Conservation (phyloP, 1,140 invertebrate species). For the Bathynomus jamesi region DNA sequence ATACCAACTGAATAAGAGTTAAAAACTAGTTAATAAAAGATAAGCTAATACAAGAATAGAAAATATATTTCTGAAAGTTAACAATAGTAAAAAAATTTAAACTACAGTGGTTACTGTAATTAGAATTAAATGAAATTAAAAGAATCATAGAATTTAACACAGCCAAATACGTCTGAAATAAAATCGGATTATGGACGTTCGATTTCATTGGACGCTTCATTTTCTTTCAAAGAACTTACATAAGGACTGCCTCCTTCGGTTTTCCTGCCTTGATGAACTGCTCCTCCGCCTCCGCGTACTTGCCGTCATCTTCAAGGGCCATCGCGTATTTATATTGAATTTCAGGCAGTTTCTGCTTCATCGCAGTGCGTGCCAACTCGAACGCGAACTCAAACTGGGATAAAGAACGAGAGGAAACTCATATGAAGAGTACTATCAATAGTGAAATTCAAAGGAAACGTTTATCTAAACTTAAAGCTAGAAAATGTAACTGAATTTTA, state of each 20-base stretch:
- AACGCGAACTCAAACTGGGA: constrained; percentile 83
- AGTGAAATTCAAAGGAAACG: neutral
- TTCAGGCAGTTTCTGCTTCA: constrained; percentile 56
- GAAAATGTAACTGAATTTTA: constrained; percentile 7
- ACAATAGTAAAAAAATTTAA: too few relatives aligned
- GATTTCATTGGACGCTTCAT: neutral
- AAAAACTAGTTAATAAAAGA: neutral
- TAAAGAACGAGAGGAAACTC: constrained; percentile 18
- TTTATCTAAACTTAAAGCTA: neutral
- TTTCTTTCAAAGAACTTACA: constrained; percentile 52
- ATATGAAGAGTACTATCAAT: neutral
- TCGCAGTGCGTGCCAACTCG: constrained; percentile 59
- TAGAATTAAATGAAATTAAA: too few relatives aligned
- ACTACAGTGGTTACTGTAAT: too few relatives aligned
- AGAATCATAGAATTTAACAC: too few relatives aligned
- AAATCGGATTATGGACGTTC: too few relatives aligned
- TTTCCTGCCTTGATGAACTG: constrained; percentile 83
- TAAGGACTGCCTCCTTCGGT: constrained; percentile 86
- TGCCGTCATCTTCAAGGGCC: constrained; percentile 78
- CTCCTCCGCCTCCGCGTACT: constrained; percentile 78
- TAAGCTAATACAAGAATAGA: too few relatives aligned
- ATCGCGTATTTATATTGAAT: constrained; percentile 82
- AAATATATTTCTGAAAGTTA: too few relatives aligned
- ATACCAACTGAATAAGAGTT: neutral
- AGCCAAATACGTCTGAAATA: too few relatives aligned